Evolutionary conservation across 2,113 vertebrate genomes (phyloP), one percentile per base, ranked within the genome.

Genomic region (Steatornis caripensis): DNA sequence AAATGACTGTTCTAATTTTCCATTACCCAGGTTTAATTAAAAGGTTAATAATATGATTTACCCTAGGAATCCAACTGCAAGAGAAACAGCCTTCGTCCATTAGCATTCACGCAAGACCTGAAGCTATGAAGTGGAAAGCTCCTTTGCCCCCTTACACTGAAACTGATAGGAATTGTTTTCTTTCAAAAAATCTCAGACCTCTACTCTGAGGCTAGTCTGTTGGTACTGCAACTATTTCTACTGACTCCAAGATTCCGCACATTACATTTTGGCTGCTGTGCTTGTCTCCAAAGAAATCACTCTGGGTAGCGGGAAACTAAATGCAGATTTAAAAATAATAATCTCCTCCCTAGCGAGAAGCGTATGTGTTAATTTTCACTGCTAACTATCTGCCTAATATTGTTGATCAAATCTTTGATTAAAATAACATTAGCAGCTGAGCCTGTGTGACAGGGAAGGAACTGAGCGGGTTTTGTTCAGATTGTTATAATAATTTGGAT

Each of bases 341-440:
- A 87, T 32, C 68, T 75, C 70, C 49, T 86, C 88, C 72, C 86
- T 46, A 81, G 83, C 0, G 6, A 94, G 55, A 76, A 69, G 36
- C 1, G 0, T 36, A 90, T 27, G 45, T 82, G 89, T 89, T 95
- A 93, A 95, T 95, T 94, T 89, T 94, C 74, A 62, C 74, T 82
- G 57, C 57, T 94, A 84, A 84, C 71, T 93, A 69, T 81, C 77
- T 87, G 48, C 53, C 74, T 95, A 92, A 93, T 91, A 95, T 46
- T 87, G 83, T 68, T 92, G 94, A 92, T 97, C 96, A 95, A 94
- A 92, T 90, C 86, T 91, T 84, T 93, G 84, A 95, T 96, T 95
- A 95, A 97, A 96, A 92, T 84, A 68, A 84, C 81, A 79, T 89
- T 62, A 95, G 76, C 69, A 82, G 77, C 80, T 69, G 74, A 91